Percentiles rank a stretch among this genome's conserved stretches.
phyloP scores from a whole-genome alignment of 2,797 vertebrate species.

The Aratinga solstitialis region DNA sequence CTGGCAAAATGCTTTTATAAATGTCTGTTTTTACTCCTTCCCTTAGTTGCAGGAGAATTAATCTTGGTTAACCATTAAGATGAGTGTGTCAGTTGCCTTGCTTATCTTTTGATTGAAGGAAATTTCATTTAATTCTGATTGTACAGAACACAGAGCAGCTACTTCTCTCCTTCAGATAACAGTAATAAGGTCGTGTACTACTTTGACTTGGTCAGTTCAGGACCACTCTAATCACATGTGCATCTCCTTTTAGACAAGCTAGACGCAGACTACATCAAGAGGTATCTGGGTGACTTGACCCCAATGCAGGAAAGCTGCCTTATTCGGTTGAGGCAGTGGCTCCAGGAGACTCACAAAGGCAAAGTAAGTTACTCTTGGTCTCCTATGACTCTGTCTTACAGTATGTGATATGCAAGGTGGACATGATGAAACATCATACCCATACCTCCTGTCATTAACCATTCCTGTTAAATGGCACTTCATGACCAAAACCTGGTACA shows the following conservation, averaged over 20 bases:
- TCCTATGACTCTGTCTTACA: neutral
- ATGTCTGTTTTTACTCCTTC: neutral
- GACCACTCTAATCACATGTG: neutral
- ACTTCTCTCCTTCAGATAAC: neutral
- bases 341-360: slow-evolving; percentile 97
- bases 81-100: neutral
- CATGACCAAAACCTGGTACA: neutral
- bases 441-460: neutral
- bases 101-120: neutral
- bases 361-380: slow-evolving; percentile 80
- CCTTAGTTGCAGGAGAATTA: neutral
- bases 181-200: neutral
- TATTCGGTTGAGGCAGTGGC: slow-evolving; percentile 93
- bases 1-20: neutral
- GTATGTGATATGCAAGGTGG: neutral
- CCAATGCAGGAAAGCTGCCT: slow-evolving; percentile 97
- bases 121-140: neutral
- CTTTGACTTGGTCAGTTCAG: neutral
- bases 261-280: slow-evolving; percentile 96
- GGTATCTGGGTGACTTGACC: slow-evolving; percentile 94
- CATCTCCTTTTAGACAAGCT: slow-evolving; percentile 85
- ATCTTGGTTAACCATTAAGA: neutral
- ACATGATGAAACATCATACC: neutral
- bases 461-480: neutral
- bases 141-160: fast-evolving